phyloP scores from a whole-genome alignment of 2,113 vertebrate genomes.

The Megatriorchis doriae region DNA sequence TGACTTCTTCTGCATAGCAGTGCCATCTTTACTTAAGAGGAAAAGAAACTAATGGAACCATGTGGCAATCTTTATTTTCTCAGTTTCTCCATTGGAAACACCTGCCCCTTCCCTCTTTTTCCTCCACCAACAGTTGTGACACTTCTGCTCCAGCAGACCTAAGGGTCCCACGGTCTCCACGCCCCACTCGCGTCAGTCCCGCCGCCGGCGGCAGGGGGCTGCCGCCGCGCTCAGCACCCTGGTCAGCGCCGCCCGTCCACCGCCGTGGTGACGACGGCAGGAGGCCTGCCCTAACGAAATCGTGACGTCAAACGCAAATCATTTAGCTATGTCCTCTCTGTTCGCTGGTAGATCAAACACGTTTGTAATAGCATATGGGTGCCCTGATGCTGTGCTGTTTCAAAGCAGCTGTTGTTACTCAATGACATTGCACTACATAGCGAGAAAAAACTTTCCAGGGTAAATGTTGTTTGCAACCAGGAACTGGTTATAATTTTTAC shows the following conservation, averaged over 20 bases:
- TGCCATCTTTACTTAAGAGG: background rate
- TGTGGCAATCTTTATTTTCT: background rate
- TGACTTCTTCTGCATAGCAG: background rate
- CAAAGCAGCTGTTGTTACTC: background rate
- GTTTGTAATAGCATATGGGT: fast-evolving
- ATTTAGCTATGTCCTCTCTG: fast-evolving
- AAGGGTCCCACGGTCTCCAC: fast-evolving
- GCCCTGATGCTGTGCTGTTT: background rate
- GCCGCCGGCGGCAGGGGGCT: background rate
- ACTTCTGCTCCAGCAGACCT: no score
- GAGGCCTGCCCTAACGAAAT: background rate
- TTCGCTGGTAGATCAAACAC: no score
- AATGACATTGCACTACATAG: no score
- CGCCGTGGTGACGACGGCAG: background rate
- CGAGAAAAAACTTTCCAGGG: no score
- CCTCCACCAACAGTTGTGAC: no score
- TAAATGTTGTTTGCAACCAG: background rate
- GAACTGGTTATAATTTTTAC: background rate
- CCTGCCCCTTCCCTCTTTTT: background rate
- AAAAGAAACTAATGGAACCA: background rate
- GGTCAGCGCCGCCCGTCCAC: background rate
- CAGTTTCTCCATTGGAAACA: background rate
- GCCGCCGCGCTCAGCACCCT: background rate
- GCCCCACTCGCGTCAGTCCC: fast-evolving
- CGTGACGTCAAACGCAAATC: fast-evolving